Evolutionary conservation across 2,888 invertebrate genomes (phyloP).

Genomic region (Nephrotoma guestfalica): DNA sequence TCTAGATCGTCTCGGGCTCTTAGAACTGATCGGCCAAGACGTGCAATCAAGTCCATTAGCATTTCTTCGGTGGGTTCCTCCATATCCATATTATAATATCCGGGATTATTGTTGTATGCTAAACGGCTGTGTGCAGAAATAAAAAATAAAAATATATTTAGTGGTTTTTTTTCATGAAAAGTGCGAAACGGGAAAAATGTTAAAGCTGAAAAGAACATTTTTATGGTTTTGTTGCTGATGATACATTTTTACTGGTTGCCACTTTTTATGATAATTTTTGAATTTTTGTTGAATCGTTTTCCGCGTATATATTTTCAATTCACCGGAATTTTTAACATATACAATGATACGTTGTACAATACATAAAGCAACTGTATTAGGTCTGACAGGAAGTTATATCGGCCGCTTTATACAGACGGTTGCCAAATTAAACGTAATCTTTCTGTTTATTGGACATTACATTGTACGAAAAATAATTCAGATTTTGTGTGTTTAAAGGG

Average conservation of each 20-base stretch:
- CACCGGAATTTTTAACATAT: not conserved
- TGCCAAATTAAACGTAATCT: not conserved
- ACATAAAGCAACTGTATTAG: not conserved
- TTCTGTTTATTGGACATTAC: not conserved
- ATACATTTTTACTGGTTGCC: not conserved
- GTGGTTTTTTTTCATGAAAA: not conserved
- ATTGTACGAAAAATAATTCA: no score
- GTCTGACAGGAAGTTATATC: not conserved
- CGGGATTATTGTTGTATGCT: not conserved
- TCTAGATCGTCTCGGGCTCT: constrained; percentile 65
- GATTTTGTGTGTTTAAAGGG: no score
- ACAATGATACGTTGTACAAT: not conserved
- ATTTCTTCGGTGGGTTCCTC: constrained; percentile 65
- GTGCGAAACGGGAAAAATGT: not conserved
- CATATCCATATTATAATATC: constrained; percentile 35
- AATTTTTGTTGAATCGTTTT: not conserved
- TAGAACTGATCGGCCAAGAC: constrained; percentile 60
- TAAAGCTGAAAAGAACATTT: not conserved
- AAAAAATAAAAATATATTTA: not conserved
- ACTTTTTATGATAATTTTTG: not conserved
- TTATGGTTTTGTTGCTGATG: not conserved
- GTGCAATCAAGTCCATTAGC: constrained; percentile 53
- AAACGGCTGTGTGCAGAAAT: not conserved
- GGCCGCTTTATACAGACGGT: not conserved
- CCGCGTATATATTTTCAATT: not conserved